Percentiles rank a stretch among this genome's conserved stretches.
Evolutionary conservation across 2,113 vertebrate genomes (phyloP).

Genomic region (Pollachius pollachius): DNA sequence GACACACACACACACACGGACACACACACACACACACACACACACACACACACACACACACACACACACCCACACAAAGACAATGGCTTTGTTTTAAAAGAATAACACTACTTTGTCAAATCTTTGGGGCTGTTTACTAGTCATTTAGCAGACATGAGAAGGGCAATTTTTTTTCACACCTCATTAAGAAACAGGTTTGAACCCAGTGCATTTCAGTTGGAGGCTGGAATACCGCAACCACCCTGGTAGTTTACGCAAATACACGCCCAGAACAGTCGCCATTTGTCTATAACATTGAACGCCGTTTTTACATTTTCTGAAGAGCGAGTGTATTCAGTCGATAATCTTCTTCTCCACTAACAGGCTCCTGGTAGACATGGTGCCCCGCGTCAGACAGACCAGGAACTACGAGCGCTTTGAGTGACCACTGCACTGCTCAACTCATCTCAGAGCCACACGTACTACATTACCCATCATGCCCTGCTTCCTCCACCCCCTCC

Average conservation of each 20-base stretch:
- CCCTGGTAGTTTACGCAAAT: too few relatives aligned
- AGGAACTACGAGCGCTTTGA: constrained; percentile 97
- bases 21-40: not conserved
- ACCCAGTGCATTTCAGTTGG: too few relatives aligned
- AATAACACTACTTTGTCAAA: too few relatives aligned
- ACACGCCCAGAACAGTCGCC: not conserved
- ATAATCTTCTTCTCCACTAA: constrained; percentile 6
- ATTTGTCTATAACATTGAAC: too few relatives aligned
- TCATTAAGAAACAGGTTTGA: too few relatives aligned
- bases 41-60: not conserved
- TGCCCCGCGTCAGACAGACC: constrained; percentile 89
- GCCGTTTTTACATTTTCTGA: too few relatives aligned
- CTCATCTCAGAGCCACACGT: constrained; percentile 5
- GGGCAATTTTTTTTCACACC: too few relatives aligned
- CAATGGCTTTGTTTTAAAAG: too few relatives aligned
- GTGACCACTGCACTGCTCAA: constrained; percentile 49
- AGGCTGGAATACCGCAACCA: too few relatives aligned
- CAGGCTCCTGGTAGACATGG: constrained; percentile 92
- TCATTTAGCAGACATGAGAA: too few relatives aligned
- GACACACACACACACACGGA: not conserved
- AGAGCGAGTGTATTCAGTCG: not conserved
- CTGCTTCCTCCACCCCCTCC: not conserved
- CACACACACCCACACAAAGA: not conserved
- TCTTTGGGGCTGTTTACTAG: too few relatives aligned
- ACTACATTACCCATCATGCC: constrained; percentile 31